phyloP scores from a whole-genome alignment of 2,113 vertebrate genomes.

The Mobula hypostoma region DNA sequence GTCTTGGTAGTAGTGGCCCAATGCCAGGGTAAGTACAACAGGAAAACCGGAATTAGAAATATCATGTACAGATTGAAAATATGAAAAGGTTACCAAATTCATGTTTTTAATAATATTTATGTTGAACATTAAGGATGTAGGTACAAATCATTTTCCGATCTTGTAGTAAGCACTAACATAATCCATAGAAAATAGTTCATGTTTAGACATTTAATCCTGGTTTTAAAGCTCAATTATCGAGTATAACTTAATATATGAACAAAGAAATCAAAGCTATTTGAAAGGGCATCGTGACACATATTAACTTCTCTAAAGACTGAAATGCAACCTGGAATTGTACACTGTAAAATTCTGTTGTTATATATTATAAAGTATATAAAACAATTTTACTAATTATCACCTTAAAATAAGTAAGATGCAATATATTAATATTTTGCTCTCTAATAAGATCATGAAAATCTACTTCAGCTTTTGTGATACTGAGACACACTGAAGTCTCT shows the following conservation, averaged over 20 bases:
- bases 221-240: neutral
- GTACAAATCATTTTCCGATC: neutral
- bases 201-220: neutral
- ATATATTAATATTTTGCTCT: neutral
- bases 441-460: slow-evolving; percentile 2
- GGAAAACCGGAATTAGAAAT: neutral
- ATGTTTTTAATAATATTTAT: slow-evolving; percentile 24
- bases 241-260: neutral
- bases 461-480: neutral
- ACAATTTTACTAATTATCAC: neutral
- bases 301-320: neutral
- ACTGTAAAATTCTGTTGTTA: neutral
- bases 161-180: neutral
- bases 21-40: slow-evolving; percentile 77
- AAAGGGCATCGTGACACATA: neutral
- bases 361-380: neutral
- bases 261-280: neutral
- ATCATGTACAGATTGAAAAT: neutral
- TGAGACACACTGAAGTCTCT: slow-evolving; percentile 9
- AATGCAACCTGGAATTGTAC: neutral
- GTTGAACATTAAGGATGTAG: neutral
- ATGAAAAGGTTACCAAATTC: neutral
- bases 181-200: neutral
- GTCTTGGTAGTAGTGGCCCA: slow-evolving; percentile 79
- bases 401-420: neutral